Percentiles rank a stretch among this genome's conserved stretches.
Evolutionary conservation across 1,140 invertebrate species (phyloP).

Genomic region (Heliconius hermathena): DNA sequence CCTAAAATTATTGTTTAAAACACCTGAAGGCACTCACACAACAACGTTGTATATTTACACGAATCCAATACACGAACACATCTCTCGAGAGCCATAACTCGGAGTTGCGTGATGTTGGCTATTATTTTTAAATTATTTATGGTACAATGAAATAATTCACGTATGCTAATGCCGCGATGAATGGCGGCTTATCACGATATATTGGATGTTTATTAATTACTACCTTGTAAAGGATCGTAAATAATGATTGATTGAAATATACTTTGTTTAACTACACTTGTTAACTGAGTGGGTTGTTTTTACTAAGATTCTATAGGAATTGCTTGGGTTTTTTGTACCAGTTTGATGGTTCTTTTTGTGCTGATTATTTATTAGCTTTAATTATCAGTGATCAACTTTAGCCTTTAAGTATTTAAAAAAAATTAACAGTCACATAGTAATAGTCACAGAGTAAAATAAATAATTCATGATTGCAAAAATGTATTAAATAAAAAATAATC

Average conservation of each 20-base stretch:
- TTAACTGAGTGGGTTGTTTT: not conserved
- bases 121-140: constrained; percentile 50
- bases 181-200: constrained; percentile 45
- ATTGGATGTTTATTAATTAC: constrained; percentile 43
- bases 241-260: constrained; percentile 28
- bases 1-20: not conserved
- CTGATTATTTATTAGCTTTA: too few relatives aligned
- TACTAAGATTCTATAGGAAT: not conserved
- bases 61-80: constrained; percentile 29
- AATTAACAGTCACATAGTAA: too few relatives aligned
- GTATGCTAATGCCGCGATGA: constrained; percentile 47
- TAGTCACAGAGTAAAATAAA: too few relatives aligned
- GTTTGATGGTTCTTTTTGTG: too few relatives aligned
- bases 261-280: constrained; percentile 14
- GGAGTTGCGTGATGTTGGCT: constrained; percentile 41
- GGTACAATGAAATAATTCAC: constrained; percentile 49
- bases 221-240: constrained; percentile 28
- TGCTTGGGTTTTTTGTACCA: too few relatives aligned
- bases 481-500: too few relatives aligned
- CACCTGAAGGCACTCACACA: not conserved
- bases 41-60: not conserved
- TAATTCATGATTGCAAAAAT: too few relatives aligned
- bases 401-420: too few relatives aligned
- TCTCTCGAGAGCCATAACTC: constrained; percentile 43
- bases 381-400: too few relatives aligned